Evolutionary conservation across 2,797 vertebrate genomes (phyloP).

Genomic region (Eospalax fontanierii): DNA sequence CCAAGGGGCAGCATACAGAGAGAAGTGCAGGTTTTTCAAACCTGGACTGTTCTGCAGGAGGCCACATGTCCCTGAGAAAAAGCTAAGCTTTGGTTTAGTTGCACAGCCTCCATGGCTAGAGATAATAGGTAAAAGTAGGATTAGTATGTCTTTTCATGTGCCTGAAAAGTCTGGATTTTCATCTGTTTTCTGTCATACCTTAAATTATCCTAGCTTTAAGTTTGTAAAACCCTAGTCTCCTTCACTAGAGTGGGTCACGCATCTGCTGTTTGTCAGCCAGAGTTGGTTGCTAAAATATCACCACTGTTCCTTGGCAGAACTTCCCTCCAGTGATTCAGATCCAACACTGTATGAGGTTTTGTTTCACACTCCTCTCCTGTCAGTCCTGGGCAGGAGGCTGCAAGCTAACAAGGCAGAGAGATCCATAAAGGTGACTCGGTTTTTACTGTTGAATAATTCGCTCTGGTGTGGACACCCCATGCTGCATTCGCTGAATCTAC

Average conservation of each 20-base stretch:
- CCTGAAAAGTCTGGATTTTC: background rate
- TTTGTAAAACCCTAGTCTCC: background rate
- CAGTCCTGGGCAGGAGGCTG: background rate
- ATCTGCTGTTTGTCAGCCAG: background rate
- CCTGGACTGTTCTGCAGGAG: background rate
- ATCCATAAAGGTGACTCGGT: background rate
- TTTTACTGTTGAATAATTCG: background rate
- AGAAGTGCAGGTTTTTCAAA: background rate
- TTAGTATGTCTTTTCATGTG: background rate
- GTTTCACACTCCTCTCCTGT: background rate
- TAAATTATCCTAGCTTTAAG: background rate
- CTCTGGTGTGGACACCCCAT: background rate
- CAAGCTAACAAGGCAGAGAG: background rate
- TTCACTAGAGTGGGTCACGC: background rate
- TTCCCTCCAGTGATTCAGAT: background rate
- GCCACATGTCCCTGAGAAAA: too few relatives aligned
- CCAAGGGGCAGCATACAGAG: background rate
- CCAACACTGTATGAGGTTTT: background rate
- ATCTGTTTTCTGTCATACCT: background rate
- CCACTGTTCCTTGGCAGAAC: background rate
- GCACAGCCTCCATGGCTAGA: background rate
- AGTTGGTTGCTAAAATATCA: background rate
- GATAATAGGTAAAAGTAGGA: background rate
- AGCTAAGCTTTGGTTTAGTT: background rate
- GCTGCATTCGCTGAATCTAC: too few relatives aligned